Evolutionary conservation across 64 coral and sea anemone genomes (phyloP).

Genomic region (Montipora sp.): DNA sequence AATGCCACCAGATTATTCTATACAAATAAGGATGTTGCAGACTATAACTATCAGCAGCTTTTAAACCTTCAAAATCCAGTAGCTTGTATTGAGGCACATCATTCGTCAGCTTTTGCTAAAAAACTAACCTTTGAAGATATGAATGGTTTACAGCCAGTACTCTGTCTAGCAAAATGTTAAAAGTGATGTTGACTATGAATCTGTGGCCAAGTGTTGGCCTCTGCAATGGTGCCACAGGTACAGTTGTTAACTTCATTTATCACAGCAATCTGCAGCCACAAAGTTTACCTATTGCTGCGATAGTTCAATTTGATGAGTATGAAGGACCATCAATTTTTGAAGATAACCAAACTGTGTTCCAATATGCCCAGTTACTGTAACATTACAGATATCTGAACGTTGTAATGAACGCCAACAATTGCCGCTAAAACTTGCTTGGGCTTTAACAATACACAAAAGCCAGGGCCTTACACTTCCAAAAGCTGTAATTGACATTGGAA

Average conservation of each 20-base stretch:
- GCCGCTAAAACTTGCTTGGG: slow-evolving; percentile 32
- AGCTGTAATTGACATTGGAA: slow-evolving; percentile 35
- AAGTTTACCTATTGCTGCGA: slow-evolving; percentile 49
- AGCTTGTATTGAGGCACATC: slow-evolving; percentile 21
- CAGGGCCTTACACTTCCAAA: slow-evolving; percentile 36
- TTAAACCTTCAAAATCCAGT: slow-evolving; percentile 7
- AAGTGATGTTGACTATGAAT: slow-evolving; percentile 49
- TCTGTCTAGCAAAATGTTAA: slow-evolving; percentile 9
- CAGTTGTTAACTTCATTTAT: slow-evolving; percentile 35
- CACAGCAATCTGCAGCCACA: background rate
- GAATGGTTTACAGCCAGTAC: slow-evolving; percentile 25
- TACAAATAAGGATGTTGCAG: slow-evolving; percentile 40
- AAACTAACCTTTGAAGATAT: slow-evolving; percentile 27
- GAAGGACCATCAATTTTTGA: background rate
- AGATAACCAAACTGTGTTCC: slow-evolving; percentile 9
- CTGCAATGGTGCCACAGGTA: slow-evolving; percentile 33
- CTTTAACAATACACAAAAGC: slow-evolving; percentile 33
- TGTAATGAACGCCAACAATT: slow-evolving; percentile 47
- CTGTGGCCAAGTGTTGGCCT: slow-evolving; percentile 32
- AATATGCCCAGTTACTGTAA: slow-evolving; percentile 42
- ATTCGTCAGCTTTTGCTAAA: slow-evolving; percentile 45
- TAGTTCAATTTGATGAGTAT: slow-evolving; percentile 55
- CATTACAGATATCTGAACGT: background rate
- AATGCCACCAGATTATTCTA: slow-evolving; percentile 35
- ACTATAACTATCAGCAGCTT: slow-evolving; percentile 30